A percentile compares a stretch with the other conserved stretches of the same genome.
phyloP scores from a whole-genome alignment of 1,140 invertebrate genomes.

The Harpegnathos saltator region DNA sequence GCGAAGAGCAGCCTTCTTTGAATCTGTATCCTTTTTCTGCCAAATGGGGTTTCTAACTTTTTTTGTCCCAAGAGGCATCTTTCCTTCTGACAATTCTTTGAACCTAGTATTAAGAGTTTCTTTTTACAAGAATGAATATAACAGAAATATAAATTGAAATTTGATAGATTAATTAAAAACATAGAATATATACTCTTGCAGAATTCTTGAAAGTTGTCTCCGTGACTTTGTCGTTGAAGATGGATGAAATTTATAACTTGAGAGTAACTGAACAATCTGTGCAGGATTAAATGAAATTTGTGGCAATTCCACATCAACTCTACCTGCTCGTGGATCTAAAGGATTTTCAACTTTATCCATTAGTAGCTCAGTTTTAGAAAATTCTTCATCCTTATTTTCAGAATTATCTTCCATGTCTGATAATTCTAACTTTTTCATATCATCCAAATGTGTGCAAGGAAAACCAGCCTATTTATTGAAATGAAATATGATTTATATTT shows the following conservation, averaged over 20 bases:
- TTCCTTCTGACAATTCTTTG: slow-evolving; percentile 86
- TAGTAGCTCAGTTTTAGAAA: slow-evolving; percentile 76
- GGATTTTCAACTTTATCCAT: slow-evolving; percentile 74
- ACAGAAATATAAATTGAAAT: too few relatives aligned
- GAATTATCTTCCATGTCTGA: slow-evolving; percentile 78
- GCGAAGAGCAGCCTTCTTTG: slow-evolving; percentile 79
- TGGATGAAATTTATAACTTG: slow-evolving; percentile 82
- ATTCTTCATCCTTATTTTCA: slow-evolving; percentile 75
- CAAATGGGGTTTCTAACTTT: slow-evolving; percentile 79
- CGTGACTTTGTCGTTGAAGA: slow-evolving; percentile 84
- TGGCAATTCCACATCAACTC: slow-evolving; percentile 90
- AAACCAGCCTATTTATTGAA: slow-evolving; percentile 88
- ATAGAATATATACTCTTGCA: slow-evolving; percentile 84
- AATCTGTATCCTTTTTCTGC: slow-evolving; percentile 74
- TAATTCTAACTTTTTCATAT: slow-evolving; percentile 86
- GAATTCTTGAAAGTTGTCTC: slow-evolving; percentile 83
- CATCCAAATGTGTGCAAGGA: slow-evolving; percentile 88
- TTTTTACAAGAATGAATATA: background rate
- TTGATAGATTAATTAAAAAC: slow-evolving; percentile 11
- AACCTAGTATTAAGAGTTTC: slow-evolving; percentile 82
- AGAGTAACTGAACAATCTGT: slow-evolving; percentile 84
- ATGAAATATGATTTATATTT: slow-evolving; percentile 45
- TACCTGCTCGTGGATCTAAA: slow-evolving; percentile 92
- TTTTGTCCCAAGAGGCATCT: slow-evolving; percentile 89
- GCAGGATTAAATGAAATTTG: slow-evolving; percentile 89